These are phyloP conservation scores for Hirundo rustica DNA, from an alignment of 2,797 vertebrate genomes.

Conservation along the genomic window DNA sequence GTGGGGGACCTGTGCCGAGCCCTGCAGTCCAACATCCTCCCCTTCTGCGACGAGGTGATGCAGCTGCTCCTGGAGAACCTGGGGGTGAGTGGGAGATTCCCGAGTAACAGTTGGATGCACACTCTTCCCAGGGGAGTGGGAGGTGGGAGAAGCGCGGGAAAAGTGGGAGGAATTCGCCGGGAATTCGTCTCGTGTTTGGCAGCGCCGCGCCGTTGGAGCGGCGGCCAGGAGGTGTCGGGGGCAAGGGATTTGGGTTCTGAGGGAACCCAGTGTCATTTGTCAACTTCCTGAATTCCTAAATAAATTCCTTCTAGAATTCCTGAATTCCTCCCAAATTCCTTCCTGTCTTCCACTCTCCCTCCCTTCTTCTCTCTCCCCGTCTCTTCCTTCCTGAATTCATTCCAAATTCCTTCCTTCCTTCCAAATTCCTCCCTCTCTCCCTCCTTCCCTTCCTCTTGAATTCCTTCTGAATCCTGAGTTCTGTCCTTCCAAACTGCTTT, in stretches of 20 bases:
- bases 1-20: conserved; percentile 95
- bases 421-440: neutral
- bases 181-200: neutral
- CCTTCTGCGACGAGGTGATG: conserved; percentile 98
- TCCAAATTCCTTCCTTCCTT: neutral
- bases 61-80: conserved; percentile 96
- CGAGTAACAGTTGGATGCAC: conserved; percentile 13
- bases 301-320: neutral
- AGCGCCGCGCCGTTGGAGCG: fast-evolving
- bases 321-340: neutral
- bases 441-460: neutral
- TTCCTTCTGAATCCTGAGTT: neutral
- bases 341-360: neutral
- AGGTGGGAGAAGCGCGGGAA: conserved; percentile 39
- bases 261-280: fast-evolving
- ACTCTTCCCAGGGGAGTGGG: neutral
- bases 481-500: neutral
- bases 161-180: neutral
- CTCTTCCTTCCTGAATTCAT: too few species aligned
- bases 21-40: conserved; percentile 92
- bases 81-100: conserved; percentile 82
- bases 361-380: neutral
- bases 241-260: neutral
- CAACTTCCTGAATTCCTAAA: neutral
- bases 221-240: neutral